Conservation (phyloP, 2,113 vertebrate genomes). For the Pomatostomus ruficeps region DNA sequence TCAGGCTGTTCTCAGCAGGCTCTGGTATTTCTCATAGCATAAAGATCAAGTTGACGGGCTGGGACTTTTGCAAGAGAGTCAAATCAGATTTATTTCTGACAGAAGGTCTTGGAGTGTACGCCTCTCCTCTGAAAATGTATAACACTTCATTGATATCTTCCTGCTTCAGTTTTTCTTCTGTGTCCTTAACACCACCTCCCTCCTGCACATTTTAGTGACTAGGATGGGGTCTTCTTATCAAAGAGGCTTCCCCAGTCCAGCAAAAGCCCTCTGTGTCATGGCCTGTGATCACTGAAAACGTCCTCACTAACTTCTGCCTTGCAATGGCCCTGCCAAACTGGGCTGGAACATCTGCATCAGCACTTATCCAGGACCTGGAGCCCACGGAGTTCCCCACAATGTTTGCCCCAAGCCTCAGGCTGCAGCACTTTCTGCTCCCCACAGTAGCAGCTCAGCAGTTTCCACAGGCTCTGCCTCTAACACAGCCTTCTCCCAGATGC, state of each 20-base stretch:
- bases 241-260: background rate
- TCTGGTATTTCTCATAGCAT: conserved; percentile 9
- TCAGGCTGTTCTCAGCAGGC: background rate
- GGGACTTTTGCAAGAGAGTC: background rate
- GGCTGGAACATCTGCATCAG: background rate
- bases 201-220: background rate
- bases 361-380: background rate
- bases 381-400: background rate
- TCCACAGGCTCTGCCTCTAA: background rate
- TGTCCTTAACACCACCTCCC: background rate
- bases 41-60: conserved; percentile 12
- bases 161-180: background rate
- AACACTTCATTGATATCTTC: background rate
- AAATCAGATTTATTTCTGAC: background rate
- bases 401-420: background rate
- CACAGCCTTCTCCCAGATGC: background rate
- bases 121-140: background rate
- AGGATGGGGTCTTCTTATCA: background rate
- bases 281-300: background rate
- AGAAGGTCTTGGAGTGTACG: background rate
- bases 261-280: background rate
- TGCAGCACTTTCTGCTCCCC: background rate
- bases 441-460: background rate
- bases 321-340: background rate
- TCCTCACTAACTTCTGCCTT: background rate